These are phyloP conservation scores for Macropodus opercularis DNA, from an alignment of 2,797 vertebrate genomes.

Conservation along the genomic window DNA sequence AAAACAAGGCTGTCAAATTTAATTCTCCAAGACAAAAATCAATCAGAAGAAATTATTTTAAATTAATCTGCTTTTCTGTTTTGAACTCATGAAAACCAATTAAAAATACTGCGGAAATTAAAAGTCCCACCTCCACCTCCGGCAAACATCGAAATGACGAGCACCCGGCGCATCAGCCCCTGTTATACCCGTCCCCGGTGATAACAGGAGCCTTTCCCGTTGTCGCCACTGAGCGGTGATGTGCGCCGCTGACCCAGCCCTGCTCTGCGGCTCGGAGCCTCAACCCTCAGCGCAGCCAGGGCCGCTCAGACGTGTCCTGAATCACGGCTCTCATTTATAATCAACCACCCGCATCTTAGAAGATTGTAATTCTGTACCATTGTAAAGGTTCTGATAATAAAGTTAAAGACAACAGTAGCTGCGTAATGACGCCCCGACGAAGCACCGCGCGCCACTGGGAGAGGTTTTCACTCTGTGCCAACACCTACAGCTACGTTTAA, in stretches of 20 bases:
- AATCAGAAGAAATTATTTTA: neutral
- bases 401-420: neutral
- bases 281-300: neutral
- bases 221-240: slow-evolving; percentile 69
- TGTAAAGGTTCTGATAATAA: neutral
- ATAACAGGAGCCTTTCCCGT: slow-evolving; percentile 7
- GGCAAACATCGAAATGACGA: slow-evolving; percentile 48
- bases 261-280: slow-evolving; percentile 8
- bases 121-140: slow-evolving; percentile 44
- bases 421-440: neutral
- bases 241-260: slow-evolving; percentile 35
- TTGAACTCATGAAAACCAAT: slow-evolving; percentile 4
- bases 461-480: neutral
- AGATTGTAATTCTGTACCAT: neutral
- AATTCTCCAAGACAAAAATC: slow-evolving; percentile 22
- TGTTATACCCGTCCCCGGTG: slow-evolving; percentile 55
- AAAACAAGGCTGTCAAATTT: neutral
- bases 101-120: slow-evolving; percentile 11
- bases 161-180: slow-evolving; percentile 38
- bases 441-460: too few relatives aligned
- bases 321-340: neutral
- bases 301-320: slow-evolving; percentile 1
- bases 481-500: neutral
- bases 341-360: neutral
- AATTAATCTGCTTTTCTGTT: slow-evolving; percentile 4